These are phyloP conservation scores for Euzophera pinguis DNA, from an alignment of 2,888 invertebrate genomes.

Conservation along the genomic window DNA sequence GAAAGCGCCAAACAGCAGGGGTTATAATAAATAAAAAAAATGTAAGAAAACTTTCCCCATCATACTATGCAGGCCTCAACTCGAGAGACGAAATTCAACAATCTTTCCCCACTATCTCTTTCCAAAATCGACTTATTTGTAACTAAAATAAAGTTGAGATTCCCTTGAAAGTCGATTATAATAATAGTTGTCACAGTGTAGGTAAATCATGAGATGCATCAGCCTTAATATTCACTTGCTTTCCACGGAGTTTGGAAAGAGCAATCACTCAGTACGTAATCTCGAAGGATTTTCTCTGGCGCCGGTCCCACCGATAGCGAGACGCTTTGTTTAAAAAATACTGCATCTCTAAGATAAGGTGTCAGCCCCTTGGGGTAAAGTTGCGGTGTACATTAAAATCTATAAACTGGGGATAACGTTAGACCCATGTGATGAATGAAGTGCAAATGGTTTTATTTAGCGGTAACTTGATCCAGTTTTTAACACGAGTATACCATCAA, in stretches of 20 bases:
- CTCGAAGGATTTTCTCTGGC: slow-evolving; percentile 67
- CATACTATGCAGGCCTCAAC: slow-evolving; percentile 51
- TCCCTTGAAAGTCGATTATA: slow-evolving; percentile 17
- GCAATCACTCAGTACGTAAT: slow-evolving; percentile 77
- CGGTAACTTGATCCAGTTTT: too few relatives aligned
- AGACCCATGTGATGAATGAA: neutral
- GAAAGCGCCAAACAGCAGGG: slow-evolving; percentile 51
- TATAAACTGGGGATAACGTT: slow-evolving; percentile 22
- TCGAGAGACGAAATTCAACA: slow-evolving; percentile 53
- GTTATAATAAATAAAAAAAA: slow-evolving; percentile 75
- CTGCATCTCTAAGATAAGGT: slow-evolving; percentile 62
- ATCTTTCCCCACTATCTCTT: slow-evolving; percentile 33
- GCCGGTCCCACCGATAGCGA: slow-evolving; percentile 42
- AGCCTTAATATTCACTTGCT: slow-evolving; percentile 62
- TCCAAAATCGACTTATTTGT: slow-evolving; percentile 35
- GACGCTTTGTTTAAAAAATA: slow-evolving; percentile 61
- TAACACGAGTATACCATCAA: too few relatives aligned
- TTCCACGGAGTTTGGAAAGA: slow-evolving; percentile 63
- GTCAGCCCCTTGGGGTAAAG: slow-evolving; percentile 38
- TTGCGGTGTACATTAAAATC: slow-evolving; percentile 36
- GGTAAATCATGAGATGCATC: slow-evolving; percentile 62
- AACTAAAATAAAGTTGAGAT: slow-evolving; percentile 29
- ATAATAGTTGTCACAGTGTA: slow-evolving; percentile 33
- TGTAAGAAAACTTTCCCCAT: slow-evolving; percentile 77
- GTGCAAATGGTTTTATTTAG: neutral